Base-by-base conservation (phyloP, 2,797 vertebrate species). In the Lophotriccus pileatus region DNA sequence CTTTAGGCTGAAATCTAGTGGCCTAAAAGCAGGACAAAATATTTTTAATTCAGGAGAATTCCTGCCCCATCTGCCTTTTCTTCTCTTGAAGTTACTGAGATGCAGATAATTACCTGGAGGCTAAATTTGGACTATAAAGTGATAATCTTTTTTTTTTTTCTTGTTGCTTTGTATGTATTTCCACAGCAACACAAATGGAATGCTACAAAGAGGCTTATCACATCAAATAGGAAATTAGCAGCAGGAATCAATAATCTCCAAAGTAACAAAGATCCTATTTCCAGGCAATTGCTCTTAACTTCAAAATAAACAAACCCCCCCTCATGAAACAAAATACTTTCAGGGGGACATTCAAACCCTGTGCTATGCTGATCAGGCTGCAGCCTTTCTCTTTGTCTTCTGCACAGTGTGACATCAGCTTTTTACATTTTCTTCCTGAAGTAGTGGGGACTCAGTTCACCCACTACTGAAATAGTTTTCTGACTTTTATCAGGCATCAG, bases 261-360 rank as follows among this genome's bases (percentile, higher is more conserved):
- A 95, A 92, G 91, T 60, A 84, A 90, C 67, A 95, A 92, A 95
- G 87, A 86, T 91, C 85, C 91, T 73, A 78, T 96, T 95, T 95
- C 76, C 79, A 91, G 41, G 59, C 73, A 93, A 95, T 93, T 53
- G 49, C 32, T 50, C 84, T 87, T 91, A 81, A 88, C 79, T 93
- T 92, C 76, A 91, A 89, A 85, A 94, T 39, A 95, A 91, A 88
- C 66, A 84, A 46, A 3, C 55, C 41, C 11, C 22, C 1, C 14
- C 36, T 66, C 55, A 34, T 36, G 76, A 90, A 95, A 67, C 46
- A 81, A 85, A 94, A 86, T 52, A 16, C 44, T 59, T 92, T 36
- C 82, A 69, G 43, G 73, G 70, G n/a, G 37, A 78, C 53, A 47
- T 11, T 66, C 22, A 72, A 87, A 41, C 46, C 12, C 60, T 73